phyloP scores from a whole-genome alignment of 1,140 invertebrate genomes.

The Caligus rogercresseyi region DNA sequence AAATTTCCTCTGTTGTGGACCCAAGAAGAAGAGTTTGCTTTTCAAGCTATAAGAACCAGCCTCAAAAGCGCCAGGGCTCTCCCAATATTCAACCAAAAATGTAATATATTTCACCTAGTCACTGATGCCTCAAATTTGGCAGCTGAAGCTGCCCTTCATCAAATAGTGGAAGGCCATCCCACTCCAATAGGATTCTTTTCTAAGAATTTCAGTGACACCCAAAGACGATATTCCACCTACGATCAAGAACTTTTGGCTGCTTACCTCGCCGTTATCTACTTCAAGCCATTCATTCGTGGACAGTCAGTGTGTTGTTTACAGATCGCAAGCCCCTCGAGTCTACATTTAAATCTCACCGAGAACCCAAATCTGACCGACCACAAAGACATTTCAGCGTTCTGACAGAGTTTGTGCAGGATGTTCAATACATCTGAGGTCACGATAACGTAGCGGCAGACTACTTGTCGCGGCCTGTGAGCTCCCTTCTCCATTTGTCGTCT shows the following conservation, averaged over 20 bases:
- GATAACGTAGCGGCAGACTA: too few species aligned
- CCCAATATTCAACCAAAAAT: background rate
- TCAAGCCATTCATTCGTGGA: slow-evolving; percentile 17
- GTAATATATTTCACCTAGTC: slow-evolving; percentile 10
- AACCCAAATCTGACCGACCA: too few species aligned
- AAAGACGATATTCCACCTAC: slow-evolving; percentile 21
- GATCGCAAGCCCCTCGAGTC: slow-evolving; percentile 18
- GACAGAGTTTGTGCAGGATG: too few species aligned
- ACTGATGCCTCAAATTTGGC: slow-evolving; percentile 17
- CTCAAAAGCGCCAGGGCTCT: slow-evolving; percentile 3
- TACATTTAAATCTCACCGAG: background rate
- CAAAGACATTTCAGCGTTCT: too few species aligned
- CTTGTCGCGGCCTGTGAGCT: too few species aligned
- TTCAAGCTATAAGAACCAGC: slow-evolving; percentile 10
- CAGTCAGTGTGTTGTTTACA: slow-evolving; percentile 16
- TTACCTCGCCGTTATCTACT: slow-evolving; percentile 21
- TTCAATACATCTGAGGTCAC: too few species aligned
- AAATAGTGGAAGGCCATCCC: background rate
- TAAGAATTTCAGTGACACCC: slow-evolving; percentile 16
- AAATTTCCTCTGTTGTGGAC: background rate
- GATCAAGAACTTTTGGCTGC: slow-evolving; percentile 22
- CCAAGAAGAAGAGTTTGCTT: background rate
- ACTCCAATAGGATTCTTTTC: slow-evolving; percentile 16
- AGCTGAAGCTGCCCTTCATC: slow-evolving; percentile 19
- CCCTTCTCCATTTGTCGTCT: too few species aligned